These are phyloP conservation scores for Tortricodes alternella DNA, from an alignment of 2,888 invertebrate genomes.

Conservation along the genomic window DNA sequence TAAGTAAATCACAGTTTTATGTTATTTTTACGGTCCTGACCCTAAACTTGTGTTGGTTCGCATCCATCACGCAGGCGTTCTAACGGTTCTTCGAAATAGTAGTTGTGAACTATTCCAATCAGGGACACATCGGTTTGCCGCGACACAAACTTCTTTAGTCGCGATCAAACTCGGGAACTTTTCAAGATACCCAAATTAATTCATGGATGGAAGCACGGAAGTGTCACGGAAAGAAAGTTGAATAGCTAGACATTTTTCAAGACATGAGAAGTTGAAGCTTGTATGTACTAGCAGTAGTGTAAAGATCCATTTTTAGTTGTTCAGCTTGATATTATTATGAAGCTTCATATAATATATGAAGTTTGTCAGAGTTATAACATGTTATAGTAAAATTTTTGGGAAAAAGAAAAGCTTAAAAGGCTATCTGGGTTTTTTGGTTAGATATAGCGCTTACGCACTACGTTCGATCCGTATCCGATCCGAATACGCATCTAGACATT, in stretches of 20 bases:
- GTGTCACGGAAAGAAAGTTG: background rate
- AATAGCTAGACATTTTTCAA: background rate
- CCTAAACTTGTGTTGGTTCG: conserved; percentile 27
- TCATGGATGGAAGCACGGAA: conserved; percentile 5
- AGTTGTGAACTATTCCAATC: conserved; percentile 36
- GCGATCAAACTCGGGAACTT: conserved; percentile 26
- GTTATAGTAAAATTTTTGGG: background rate
- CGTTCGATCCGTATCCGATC: too few species aligned
- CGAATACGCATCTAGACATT: too few species aligned
- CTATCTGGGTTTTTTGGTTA: too few species aligned
- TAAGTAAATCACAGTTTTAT: conserved; percentile 29
- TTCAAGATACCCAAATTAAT: conserved; percentile 25
- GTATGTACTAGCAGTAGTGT: background rate
- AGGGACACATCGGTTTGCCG: conserved; percentile 33
- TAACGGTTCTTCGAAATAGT: conserved; percentile 33
- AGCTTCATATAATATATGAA: background rate
- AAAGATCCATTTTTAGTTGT: background rate
- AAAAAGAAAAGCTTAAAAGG: too few species aligned
- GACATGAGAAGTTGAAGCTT: background rate
- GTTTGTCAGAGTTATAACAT: background rate
- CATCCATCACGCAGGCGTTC: conserved; percentile 30
- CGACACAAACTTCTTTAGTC: conserved; percentile 30
- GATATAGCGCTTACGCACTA: too few species aligned
- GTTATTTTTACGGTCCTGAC: conserved; percentile 29
- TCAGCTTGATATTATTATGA: background rate